These are phyloP conservation scores for Coleophora flavipennella DNA, from an alignment of 2,888 invertebrate species.

Conservation along the genomic window DNA sequence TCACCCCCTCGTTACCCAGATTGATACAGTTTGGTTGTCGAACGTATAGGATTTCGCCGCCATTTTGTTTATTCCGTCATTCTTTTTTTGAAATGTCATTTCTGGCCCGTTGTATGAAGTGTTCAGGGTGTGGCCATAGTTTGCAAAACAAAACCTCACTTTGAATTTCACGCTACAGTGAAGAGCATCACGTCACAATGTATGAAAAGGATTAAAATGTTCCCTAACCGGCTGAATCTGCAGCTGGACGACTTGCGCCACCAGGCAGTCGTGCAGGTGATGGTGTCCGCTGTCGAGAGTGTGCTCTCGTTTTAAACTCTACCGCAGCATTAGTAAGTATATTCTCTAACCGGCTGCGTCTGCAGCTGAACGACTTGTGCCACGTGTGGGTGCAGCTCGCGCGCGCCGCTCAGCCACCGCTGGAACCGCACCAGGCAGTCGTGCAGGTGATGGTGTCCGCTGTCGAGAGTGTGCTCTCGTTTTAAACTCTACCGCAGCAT, in stretches of 20 bases:
- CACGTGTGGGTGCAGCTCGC: conserved; percentile 57
- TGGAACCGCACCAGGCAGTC: conserved; percentile 85
- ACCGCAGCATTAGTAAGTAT: conserved; percentile 96
- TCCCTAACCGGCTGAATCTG: conserved; percentile 73
- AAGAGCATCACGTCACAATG: no score
- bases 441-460: conserved; percentile 85
- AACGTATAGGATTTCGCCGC: no score
- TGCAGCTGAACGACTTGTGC: conserved; percentile 69
- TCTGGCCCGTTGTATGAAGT: no score
- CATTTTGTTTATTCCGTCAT: no score
- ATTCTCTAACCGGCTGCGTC: conserved; percentile 71
- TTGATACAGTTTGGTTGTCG: no score
- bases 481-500: conserved; percentile 97
- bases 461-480: conserved; percentile 81
- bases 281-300: conserved; percentile 78
- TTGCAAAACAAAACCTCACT: no score
- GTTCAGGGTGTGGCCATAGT: no score
- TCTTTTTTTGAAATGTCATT: no score
- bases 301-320: conserved; percentile 93
- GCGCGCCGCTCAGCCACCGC: conserved; percentile 39
- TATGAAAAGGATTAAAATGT: no score
- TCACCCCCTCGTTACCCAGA: no score
- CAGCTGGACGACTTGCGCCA: conserved; percentile 66
- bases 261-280: conserved; percentile 87
- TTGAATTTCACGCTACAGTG: no score